phyloP scores from a whole-genome alignment of 2,113 vertebrate species.

The Mesoclemmys tuberculata region DNA sequence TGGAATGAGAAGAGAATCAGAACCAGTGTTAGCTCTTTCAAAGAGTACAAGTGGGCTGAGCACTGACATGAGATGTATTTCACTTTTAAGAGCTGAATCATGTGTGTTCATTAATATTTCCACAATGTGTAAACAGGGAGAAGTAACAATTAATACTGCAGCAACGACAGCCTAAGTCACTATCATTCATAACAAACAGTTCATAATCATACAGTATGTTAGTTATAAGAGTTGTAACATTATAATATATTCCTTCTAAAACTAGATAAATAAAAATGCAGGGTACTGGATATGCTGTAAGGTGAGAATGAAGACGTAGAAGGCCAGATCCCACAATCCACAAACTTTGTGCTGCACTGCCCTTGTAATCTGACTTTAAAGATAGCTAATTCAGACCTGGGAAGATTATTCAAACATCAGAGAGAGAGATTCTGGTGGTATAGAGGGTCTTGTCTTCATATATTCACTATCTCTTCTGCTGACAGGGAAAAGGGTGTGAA shows the following conservation, averaged over 20 bases:
- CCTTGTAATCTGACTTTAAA: not conserved
- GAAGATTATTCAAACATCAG: constrained; percentile 17
- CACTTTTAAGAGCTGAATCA: not conserved
- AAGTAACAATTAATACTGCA: not conserved
- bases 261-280: constrained; percentile 11
- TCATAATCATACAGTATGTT: not conserved
- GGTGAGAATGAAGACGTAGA: not conserved
- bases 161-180: not conserved
- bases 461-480: not conserved
- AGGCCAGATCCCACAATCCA: not conserved
- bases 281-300: not conserved
- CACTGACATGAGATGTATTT: not conserved
- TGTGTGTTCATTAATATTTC: not conserved
- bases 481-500: not conserved
- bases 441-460: not conserved
- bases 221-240: not conserved
- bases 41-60: not conserved
- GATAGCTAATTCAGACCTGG: not conserved
- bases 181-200: not conserved
- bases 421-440: not conserved
- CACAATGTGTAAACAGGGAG: not conserved
- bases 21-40: not conserved
- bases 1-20: not conserved
- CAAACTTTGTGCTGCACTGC: not conserved
- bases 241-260: not conserved